These are phyloP conservation scores for Ecliptopera silaceata DNA, from an alignment of 2,888 invertebrate genomes.

Conservation along the genomic window DNA sequence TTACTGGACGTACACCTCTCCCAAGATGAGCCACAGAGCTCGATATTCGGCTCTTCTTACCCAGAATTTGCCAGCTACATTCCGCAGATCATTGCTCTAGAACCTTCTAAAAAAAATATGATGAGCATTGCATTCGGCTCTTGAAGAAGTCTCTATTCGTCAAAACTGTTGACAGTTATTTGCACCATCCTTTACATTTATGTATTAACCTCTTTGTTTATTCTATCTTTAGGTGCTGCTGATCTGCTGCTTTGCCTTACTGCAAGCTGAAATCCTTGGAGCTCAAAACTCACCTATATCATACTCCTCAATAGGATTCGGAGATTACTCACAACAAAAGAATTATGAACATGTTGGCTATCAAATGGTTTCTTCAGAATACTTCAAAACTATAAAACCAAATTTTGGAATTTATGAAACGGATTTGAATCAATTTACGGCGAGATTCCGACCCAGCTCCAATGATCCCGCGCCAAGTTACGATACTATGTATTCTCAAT, in stretches of 20 bases:
- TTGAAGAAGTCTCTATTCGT: not conserved
- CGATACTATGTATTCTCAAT: constrained; percentile 7
- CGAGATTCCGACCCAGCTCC: constrained; percentile 38
- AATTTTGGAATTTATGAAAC: constrained; percentile 8
- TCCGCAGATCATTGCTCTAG: no score
- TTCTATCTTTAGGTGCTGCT: constrained; percentile 48
- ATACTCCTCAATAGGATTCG: constrained; percentile 36
- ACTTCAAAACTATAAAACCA: constrained; percentile 27
- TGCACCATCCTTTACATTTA: not conserved
- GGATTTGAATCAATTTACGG: constrained; percentile 7
- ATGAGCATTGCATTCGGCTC: not conserved
- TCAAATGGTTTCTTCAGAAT: not conserved
- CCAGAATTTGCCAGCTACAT: no score
- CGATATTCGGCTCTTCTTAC: no score
- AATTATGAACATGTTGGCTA: not conserved
- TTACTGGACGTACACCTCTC: no score
- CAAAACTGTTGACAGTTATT: not conserved
- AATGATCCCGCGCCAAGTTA: constrained; percentile 9
- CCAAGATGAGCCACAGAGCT: no score
- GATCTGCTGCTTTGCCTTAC: constrained; percentile 41
- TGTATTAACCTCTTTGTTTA: not conserved
- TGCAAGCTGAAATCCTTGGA: constrained; percentile 40
- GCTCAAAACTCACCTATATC: constrained; percentile 40
- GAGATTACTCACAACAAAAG: not conserved
- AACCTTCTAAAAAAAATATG: no score